phyloP scores from a whole-genome alignment of 2,113 vertebrate genomes.

The Lasiurus borealis region DNA sequence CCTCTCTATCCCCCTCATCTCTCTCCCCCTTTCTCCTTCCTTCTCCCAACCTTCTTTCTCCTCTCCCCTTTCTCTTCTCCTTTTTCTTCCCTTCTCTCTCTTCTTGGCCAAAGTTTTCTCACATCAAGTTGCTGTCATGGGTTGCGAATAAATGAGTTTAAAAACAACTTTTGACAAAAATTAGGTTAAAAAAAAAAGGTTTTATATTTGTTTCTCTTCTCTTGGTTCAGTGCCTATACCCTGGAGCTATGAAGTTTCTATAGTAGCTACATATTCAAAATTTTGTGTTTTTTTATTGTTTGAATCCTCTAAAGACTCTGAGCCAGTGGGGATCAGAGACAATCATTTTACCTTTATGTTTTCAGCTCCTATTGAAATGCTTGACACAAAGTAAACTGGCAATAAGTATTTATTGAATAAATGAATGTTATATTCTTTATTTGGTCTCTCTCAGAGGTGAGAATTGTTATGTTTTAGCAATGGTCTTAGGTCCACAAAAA shows the following conservation, averaged over 20 bases:
- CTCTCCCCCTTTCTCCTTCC: background rate
- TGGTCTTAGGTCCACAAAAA: background rate
- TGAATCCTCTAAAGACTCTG: background rate
- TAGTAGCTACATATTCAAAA: background rate
- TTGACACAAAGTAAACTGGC: background rate
- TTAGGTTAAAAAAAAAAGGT: background rate
- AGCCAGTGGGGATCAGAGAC: background rate
- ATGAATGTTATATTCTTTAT: background rate
- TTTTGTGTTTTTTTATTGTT: background rate
- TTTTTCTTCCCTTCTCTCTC: no score
- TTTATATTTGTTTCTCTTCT: background rate
- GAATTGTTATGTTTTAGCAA: background rate
- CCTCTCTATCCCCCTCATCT: background rate
- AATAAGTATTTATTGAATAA: constrained; percentile 10
- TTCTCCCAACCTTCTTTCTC: no score
- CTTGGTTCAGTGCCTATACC: background rate
- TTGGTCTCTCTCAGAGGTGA: background rate
- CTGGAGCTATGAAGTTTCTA: background rate
- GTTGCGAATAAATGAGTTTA: constrained; percentile 14
- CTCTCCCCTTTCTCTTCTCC: background rate
- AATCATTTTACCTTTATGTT: background rate
- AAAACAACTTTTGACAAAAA: constrained; percentile 46
- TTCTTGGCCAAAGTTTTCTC: constrained; percentile 29
- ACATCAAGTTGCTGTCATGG: constrained; percentile 34
- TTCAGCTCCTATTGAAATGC: background rate